Evolutionary conservation across 2,888 invertebrate genomes (phyloP).

Genomic region (Aricia artaxerxes): DNA sequence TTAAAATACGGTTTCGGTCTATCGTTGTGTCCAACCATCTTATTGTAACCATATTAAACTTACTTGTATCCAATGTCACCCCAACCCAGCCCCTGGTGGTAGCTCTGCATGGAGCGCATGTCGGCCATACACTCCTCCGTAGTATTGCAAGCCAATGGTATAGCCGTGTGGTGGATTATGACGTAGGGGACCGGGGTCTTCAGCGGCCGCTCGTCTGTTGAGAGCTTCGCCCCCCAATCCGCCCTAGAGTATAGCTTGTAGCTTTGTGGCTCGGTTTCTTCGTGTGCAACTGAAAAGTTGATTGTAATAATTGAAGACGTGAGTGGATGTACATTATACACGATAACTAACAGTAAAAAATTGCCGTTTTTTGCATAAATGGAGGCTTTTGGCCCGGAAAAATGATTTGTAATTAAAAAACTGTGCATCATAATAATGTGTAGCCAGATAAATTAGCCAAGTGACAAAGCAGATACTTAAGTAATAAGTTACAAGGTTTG

Average conservation of each 20-base stretch:
- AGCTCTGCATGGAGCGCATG: constrained; percentile 84
- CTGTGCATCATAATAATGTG: too few species aligned
- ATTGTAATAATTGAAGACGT: neutral
- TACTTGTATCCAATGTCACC: constrained; percentile 85
- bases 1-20: too few species aligned
- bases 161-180: constrained; percentile 86
- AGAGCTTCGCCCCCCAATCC: constrained; percentile 81
- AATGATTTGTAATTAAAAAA: too few species aligned
- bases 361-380: too few species aligned
- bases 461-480: too few species aligned
- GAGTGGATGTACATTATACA: too few species aligned
- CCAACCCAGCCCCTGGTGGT: constrained; percentile 83
- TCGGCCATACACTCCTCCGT: constrained; percentile 73
- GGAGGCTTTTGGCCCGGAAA: too few species aligned
- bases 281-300: neutral
- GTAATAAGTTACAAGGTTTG: too few species aligned
- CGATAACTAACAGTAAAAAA: too few species aligned
- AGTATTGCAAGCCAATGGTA: constrained; percentile 81
- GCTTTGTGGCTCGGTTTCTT: neutral
- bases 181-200: constrained; percentile 83
- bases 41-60: constrained; percentile 43
- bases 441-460: too few species aligned
- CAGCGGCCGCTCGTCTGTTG: constrained; percentile 69
- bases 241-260: constrained; percentile 60
- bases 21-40: too few species aligned